These are phyloP conservation scores for Xestia xanthographa DNA, from an alignment of 2,888 invertebrate genomes.

Conservation along the genomic window DNA sequence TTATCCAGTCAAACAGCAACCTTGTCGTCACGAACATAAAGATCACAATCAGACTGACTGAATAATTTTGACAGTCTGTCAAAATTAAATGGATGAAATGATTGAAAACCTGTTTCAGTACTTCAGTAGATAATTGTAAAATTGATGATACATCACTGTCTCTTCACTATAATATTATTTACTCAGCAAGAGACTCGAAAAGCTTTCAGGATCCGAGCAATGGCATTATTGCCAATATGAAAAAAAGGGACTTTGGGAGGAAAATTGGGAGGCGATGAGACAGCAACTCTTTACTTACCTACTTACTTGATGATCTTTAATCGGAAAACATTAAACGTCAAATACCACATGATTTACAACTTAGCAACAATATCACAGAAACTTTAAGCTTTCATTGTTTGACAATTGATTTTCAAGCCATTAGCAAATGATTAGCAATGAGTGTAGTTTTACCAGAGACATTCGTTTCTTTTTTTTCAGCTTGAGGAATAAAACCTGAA, in stretches of 20 bases:
- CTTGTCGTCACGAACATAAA: not conserved
- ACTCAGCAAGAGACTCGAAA: not conserved
- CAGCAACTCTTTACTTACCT: constrained; percentile 13
- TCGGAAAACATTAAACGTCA: constrained; percentile 13
- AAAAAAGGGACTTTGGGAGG: not conserved
- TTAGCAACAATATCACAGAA: not conserved
- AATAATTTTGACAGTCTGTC: not conserved
- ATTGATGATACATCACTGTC: not conserved
- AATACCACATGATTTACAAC: constrained; percentile 16
- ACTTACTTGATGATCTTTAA: not conserved
- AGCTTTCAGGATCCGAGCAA: not conserved
- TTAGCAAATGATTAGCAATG: not conserved
- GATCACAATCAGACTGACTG: not conserved
- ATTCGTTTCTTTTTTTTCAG: not conserved
- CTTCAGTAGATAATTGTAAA: not conserved
- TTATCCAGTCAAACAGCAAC: not conserved
- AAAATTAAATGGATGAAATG: not conserved
- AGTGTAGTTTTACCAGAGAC: not conserved
- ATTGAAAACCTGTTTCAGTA: not conserved
- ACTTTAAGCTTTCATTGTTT: not conserved
- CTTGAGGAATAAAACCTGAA: not conserved
- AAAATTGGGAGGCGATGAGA: constrained; percentile 44
- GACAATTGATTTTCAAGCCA: not conserved
- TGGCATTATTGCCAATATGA: not conserved
- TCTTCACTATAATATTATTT: not conserved